These are phyloP conservation scores for Pelvicachromis taeniatus DNA, from an alignment of 2,113 vertebrate species.

Conservation along the genomic window DNA sequence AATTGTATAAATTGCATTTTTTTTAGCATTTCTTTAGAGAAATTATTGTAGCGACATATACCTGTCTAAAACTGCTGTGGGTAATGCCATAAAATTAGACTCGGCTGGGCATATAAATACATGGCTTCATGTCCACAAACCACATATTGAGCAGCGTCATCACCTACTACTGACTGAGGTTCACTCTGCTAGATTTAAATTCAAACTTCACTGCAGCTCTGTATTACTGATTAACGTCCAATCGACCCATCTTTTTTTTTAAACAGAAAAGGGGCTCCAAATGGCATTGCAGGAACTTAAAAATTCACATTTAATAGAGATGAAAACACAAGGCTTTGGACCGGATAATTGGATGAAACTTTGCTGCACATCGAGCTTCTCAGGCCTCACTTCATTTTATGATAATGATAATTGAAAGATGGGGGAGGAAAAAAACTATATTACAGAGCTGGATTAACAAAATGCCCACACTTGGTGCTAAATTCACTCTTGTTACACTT, in stretches of 20 bases:
- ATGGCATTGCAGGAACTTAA: conserved; percentile 46
- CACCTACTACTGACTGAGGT: neutral
- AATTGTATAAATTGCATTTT: neutral
- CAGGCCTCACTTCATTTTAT: conserved; percentile 68
- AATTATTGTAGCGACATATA: neutral
- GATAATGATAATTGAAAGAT: conserved; percentile 77
- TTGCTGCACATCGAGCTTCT: conserved; percentile 55
- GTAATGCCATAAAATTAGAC: neutral
- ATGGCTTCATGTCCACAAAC: neutral
- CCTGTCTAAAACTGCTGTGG: neutral
- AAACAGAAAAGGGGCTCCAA: conserved; percentile 7
- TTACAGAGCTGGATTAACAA: conserved; percentile 67
- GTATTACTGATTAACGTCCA: conserved; percentile 31
- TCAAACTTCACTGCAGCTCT: conserved; percentile 9
- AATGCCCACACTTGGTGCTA: conserved; percentile 50
- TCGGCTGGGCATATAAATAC: neutral
- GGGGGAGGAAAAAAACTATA: conserved; percentile 63
- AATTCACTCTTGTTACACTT: conserved; percentile 64
- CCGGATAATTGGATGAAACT: conserved; percentile 73
- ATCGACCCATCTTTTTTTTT: conserved; percentile 33
- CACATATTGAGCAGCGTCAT: neutral
- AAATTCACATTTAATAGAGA: conserved; percentile 67
- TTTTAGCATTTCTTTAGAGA: neutral
- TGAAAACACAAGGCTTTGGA: conserved; percentile 68
- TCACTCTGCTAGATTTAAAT: neutral